phyloP scores from a whole-genome alignment of 2,113 vertebrate species.

The Anarrhichthys ocellatus region DNA sequence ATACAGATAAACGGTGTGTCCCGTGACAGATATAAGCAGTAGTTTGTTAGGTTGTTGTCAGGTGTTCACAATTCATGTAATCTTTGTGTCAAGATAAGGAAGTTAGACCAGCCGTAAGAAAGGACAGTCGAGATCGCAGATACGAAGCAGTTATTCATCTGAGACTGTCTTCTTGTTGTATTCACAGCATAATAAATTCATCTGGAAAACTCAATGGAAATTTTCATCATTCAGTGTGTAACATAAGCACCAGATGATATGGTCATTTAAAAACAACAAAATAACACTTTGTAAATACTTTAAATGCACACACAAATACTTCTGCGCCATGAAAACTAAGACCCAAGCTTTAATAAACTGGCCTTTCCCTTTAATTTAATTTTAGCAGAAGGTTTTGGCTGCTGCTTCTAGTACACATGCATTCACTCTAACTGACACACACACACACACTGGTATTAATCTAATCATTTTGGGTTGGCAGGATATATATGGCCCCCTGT shows the following conservation, averaged over 20 bases:
- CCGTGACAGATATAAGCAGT: too few species aligned
- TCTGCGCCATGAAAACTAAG: background rate
- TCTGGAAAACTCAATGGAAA: too few species aligned
- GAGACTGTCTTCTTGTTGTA: too few species aligned
- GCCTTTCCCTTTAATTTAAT: conserved; percentile 27
- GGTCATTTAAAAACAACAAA: background rate
- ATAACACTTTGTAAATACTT: background rate
- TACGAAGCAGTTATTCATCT: too few species aligned
- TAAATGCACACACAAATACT: background rate
- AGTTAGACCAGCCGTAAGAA: too few species aligned
- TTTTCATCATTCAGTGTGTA: too few species aligned
- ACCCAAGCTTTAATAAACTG: background rate
- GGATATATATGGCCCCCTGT: conserved; percentile 40
- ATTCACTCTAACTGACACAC: conserved; percentile 40
- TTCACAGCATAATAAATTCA: too few species aligned
- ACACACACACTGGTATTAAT: conserved; percentile 44
- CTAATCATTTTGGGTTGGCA: conserved; percentile 63
- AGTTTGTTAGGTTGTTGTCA: too few species aligned
- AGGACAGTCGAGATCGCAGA: too few species aligned
- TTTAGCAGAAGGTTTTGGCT: conserved; percentile 36
- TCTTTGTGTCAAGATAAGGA: too few species aligned
- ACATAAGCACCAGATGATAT: background rate
- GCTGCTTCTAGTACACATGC: conserved; percentile 10
- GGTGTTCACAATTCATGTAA: too few species aligned
- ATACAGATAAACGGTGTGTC: too few species aligned